These are phyloP conservation scores for Drosophila nigritarsus DNA, from an alignment of 2,888 invertebrate species.

Conservation along the genomic window DNA sequence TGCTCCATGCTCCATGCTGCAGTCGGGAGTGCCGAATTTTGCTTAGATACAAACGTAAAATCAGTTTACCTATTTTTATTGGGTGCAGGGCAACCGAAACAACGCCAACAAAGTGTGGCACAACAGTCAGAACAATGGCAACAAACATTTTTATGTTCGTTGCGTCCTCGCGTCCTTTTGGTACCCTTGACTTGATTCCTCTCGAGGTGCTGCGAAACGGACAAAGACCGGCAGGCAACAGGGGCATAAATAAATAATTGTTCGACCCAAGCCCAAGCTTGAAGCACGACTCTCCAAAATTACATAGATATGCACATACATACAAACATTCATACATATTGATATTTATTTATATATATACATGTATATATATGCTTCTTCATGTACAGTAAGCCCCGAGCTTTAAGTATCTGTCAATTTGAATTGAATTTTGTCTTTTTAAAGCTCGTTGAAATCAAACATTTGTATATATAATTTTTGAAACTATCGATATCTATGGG, in stretches of 20 bases:
- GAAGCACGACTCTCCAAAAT: neutral
- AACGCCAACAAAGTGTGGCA: neutral
- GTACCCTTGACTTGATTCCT: neutral
- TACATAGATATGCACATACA: neutral
- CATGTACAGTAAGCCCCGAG: neutral
- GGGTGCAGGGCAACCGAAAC: neutral
- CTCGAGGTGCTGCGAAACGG: neutral
- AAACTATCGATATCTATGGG: neutral
- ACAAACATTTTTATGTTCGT: slow-evolving; percentile 5
- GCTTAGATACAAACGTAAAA: neutral
- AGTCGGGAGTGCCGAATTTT: neutral
- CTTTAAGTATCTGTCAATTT: neutral
- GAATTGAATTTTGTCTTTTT: neutral
- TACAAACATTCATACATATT: neutral
- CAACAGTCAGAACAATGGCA: slow-evolving; percentile 22
- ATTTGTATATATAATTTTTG: neutral
- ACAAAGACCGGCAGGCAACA: slow-evolving; percentile 21
- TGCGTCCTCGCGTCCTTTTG: neutral
- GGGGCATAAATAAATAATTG: slow-evolving; percentile 56
- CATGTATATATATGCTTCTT: neutral
- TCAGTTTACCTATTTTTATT: neutral
- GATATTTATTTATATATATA: neutral
- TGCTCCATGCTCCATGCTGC: neutral
- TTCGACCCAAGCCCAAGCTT: neutral
- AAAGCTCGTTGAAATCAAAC: neutral